Base-by-base conservation (phyloP, 1,140 invertebrate species). In the Luehdorfia chinensis region DNA sequence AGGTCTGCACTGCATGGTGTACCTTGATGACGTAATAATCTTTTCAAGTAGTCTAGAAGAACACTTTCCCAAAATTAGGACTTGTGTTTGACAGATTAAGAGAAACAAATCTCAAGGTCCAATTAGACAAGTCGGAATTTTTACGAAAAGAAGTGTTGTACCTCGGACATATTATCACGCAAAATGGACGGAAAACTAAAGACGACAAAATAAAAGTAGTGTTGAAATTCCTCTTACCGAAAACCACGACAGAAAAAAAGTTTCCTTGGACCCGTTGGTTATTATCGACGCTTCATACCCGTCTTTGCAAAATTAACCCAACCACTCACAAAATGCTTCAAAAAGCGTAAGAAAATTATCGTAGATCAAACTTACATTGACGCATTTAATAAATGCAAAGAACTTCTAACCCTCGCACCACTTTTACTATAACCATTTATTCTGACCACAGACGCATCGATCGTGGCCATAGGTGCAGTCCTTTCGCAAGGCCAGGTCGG, bases 261-360 rank as follows among this genome's bases (percentile, higher is more conserved):
- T 23, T 62, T 62, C 16, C 21, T 57, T n/a, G 88, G 9, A 27
- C 48, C 88, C 7, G 39, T 59, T 2, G 57, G 55, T 12, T 84
- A 66, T 39, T 79, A 73, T 34, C 16, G 65, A 43, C 59, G 58
- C 30, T 81, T 77, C 43, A 59, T 75, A 2, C 54, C 48, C 37
- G 55, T 52, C 13, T 59, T 59, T 47, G 43, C 51, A 6, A 59
- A 55, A 34, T 37, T 50, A 34, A 59, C 70, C 1, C 41, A 60
- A 28, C 72, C 72, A 4, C 18, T 77, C 5, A 58, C 47, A 12
- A 11, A 31, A 5, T 33, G 57, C 8, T 57, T 8, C 63, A 58
- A 37, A 63, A 62, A 21, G 19, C n/a, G n/a, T n/a, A n/a, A n/a
- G n/a, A n/a, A n/a, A n/a, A n/a, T n/a, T n/a, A n/a, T n/a, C n/a